These are phyloP conservation scores for Taenaris catops DNA, from an alignment of 2,888 invertebrate species.

Conservation along the genomic window DNA sequence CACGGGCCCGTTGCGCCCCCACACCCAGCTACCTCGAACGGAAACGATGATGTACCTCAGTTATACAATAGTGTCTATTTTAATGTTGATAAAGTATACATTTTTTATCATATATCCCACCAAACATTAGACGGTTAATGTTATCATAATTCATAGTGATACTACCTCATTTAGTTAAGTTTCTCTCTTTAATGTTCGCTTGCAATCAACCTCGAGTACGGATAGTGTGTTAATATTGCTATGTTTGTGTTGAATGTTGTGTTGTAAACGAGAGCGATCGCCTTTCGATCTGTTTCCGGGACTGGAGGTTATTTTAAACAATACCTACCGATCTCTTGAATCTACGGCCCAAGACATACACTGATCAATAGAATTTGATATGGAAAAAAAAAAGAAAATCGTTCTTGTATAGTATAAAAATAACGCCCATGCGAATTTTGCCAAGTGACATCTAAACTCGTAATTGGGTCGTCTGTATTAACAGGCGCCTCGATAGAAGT, in stretches of 20 bases:
- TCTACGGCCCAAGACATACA: too few relatives aligned
- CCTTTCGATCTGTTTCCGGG: too few relatives aligned
- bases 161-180: conserved; percentile 72
- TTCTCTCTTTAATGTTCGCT: conserved; percentile 19
- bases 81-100: conserved; percentile 59
- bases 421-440: too few relatives aligned
- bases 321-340: too few relatives aligned
- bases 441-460: too few relatives aligned
- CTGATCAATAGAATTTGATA: too few relatives aligned
- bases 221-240: background rate
- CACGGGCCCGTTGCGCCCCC: conserved; percentile 2
- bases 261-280: too few relatives aligned
- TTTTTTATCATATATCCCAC: conserved; percentile 68
- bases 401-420: too few relatives aligned
- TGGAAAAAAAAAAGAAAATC: too few relatives aligned
- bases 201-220: background rate
- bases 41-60: conserved; percentile 67
- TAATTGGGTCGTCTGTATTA: too few relatives aligned
- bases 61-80: conserved; percentile 65
- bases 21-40: conserved; percentile 59
- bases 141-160: conserved; percentile 65
- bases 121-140: conserved; percentile 65
- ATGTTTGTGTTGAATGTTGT: conserved; percentile 1
- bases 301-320: too few relatives aligned
- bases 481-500: too few relatives aligned